Base-by-base conservation (phyloP, 2,797 vertebrate species). In the Syngnathus acus region DNA sequence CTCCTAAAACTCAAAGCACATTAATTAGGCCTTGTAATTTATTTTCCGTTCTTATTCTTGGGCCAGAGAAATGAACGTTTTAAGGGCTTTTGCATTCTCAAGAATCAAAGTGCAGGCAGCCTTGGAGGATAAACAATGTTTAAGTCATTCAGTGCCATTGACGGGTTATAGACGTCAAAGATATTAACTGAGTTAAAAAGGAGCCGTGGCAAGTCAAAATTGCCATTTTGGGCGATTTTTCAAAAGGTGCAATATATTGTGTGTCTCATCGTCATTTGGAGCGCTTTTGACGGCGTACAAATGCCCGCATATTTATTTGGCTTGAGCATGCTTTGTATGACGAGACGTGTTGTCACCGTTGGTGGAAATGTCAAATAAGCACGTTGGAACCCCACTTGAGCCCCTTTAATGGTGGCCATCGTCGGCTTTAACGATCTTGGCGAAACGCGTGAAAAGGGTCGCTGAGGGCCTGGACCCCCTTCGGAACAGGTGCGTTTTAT, bases 291-390 rank as follows among this genome's bases (percentile, higher is more conserved):
- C 50, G 66, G 80, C 14, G 59, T 78, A 68, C 70, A n/a, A n/a
- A n/a, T n/a, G n/a, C n/a, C n/a, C n/a, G 86, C 81, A 87, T 89
- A 85, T 90, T 88, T 91, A 90, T 86, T 89, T 78, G 80, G 68
- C 62, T 81, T 74, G 77, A 75, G 75, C 64, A 75, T 78, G 72
- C 81, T 89, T 86, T 76, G 84, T 82, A 84, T 87, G 84, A 82
- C 70, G 68, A 54, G 66, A 72, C 45, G 67, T 70, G 62, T 73
- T 57, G 80, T 69, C 72, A 75, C 76, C 32, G 60, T 71, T 74
- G 68, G 65, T 71, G 40, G 71, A 64, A 50, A 53, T 53, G 50
- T 53, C 70, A 65, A 81, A 68, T 43, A 26, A 69, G 38, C 69
- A 67, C 67, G 65, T 62, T 58, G 26, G 26, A 32, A 32, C 26